Evolutionary conservation across 2,888 invertebrate species (phyloP), one percentile per base, ranked within the genome.

Genomic region (Hypomecis atomaria): DNA sequence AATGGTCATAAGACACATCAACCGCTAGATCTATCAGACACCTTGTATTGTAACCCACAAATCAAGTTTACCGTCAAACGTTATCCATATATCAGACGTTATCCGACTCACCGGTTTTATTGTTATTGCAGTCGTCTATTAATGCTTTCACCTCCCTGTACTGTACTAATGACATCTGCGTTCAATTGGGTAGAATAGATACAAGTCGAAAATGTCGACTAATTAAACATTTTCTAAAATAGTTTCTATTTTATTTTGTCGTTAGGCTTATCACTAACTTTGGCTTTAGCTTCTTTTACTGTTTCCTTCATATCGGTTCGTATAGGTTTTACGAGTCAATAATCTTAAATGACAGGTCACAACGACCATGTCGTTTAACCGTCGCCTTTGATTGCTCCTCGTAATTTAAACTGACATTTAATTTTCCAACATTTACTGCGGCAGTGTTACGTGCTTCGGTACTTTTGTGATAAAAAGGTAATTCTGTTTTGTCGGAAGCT

Each of bases 31-130:
- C 61, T 68, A 57, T 74, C 68, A 45, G 42, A 66, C 40, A 65
- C 59, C 57, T 62, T 62, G 49, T n/a, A n/a, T n/a, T n/a, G n/a
- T 53, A 70, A 62, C 50, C 53, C 59, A 68, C 56, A 64, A 66
- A 49, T 66, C 66, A 73, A 69, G 48, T 73, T 67, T 65, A 65
- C 65, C 61, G 66, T 71, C 70, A 65, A 55, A 71, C 59, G 74
- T 76, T 71, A 74, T 69, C 52, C 52, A 70, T 70, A 62, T 71
- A 73, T 75, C 69, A 73, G 45, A 10, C 56, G 56, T 56, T 56
- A 76, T 75, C 67, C 69, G 68, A 63, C 68, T 70, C 60, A 59
- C 62, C 60, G 66, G 59, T 69, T 74, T 74, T 74, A 70, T 73
- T 74, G 70, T 78, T 73, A 73, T 73, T n/a, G n/a, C n/a, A n/a